Conservation (phyloP, 1,140 invertebrate genomes). For the Anoplolepis gracilipes region DNA sequence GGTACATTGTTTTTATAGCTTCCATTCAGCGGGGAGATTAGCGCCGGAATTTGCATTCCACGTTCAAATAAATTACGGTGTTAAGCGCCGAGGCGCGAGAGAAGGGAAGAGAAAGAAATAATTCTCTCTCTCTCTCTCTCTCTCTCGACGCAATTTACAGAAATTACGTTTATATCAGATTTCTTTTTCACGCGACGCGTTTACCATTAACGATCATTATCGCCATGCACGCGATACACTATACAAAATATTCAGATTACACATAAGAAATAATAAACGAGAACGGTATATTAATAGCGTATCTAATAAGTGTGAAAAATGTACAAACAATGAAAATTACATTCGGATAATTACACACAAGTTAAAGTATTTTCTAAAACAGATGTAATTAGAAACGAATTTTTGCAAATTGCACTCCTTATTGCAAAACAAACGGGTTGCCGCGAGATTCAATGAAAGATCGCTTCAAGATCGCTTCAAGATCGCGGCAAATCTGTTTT, state of each 20-base stretch:
- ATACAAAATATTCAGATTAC: constrained; percentile 1
- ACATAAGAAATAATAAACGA: constrained; percentile 27
- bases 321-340: constrained; percentile 1
- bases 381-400: constrained; percentile 16
- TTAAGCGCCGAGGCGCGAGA: constrained; percentile 7
- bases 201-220: constrained; percentile 39
- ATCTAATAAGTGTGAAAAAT: constrained; percentile 4
- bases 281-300: neutral
- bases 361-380: constrained; percentile 15
- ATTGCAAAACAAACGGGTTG: constrained; percentile 13
- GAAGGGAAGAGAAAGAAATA: neutral
- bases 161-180: constrained; percentile 46
- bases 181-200: constrained; percentile 37
- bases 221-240: neutral
- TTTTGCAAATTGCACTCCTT: constrained; percentile 2
- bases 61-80: constrained; percentile 30
- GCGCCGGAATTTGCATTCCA: constrained; percentile 30
- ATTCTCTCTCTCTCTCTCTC: too few relatives aligned
- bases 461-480: too few relatives aligned
- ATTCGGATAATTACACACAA: neutral
- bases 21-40: constrained; percentile 48
- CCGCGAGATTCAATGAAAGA: neutral
- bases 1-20: constrained; percentile 42
- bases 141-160: constrained; percentile 3
- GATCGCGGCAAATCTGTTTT: constrained; percentile 3